Conservation (phyloP, 2,888 invertebrate genomes). For the Adelognathus sp. region DNA sequence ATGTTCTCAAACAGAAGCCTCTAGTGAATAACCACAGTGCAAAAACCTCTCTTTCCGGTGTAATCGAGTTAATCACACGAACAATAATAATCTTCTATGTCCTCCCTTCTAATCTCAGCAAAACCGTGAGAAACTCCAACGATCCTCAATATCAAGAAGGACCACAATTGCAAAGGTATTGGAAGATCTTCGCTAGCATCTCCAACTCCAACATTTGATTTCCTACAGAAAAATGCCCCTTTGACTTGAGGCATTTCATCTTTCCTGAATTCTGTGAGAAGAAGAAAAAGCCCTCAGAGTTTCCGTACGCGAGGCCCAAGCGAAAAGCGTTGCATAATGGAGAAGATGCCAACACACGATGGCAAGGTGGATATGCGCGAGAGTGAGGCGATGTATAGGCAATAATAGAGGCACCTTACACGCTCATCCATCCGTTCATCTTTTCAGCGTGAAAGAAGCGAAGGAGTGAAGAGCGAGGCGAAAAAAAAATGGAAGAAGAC, state of each 20-base stretch:
- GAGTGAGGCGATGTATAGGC: constrained; percentile 15
- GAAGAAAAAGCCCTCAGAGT: not conserved
- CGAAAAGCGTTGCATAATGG: constrained; percentile 40
- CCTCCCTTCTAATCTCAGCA: too few species aligned
- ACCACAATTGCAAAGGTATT: not conserved
- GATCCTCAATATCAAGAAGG: not conserved
- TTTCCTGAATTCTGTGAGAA: constrained; percentile 1
- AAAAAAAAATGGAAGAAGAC: constrained; percentile 47
- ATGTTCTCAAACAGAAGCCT: too few species aligned
- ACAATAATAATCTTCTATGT: too few species aligned
- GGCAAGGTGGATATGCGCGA: constrained; percentile 37
- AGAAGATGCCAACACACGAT: constrained; percentile 13
- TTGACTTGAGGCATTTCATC: not conserved
- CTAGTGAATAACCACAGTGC: too few species aligned
- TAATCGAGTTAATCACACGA: too few species aligned
- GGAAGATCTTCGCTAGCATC: too few species aligned
- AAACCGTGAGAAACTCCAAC: not conserved
- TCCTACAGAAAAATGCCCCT: not conserved
- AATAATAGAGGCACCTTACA: constrained; percentile 59
- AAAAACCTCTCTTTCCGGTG: too few species aligned
- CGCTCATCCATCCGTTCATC: constrained; percentile 56
- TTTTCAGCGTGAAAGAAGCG: constrained; percentile 54
- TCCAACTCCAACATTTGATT: not conserved
- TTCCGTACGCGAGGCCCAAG: not conserved
- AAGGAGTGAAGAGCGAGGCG: constrained; percentile 27